Conservation (phyloP, 2,888 invertebrate species). For the Eledone cirrhosa region DNA sequence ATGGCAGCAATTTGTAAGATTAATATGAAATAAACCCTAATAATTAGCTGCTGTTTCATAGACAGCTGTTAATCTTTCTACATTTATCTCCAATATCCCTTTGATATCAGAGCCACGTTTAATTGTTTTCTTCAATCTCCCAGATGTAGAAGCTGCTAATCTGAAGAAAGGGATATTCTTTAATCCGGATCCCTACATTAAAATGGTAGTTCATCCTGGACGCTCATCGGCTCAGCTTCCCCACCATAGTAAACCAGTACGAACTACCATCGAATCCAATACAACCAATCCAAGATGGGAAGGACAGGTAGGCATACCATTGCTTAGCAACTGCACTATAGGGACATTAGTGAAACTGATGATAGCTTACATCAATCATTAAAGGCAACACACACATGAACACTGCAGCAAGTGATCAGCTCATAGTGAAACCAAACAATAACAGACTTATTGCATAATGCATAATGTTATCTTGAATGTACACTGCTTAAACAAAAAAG, state of each 20-base stretch:
- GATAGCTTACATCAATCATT: too few species aligned
- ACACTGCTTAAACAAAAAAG: too few species aligned
- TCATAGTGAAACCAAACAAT: too few species aligned
- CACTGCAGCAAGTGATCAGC: too few species aligned
- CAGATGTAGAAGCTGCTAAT: slow-evolving; percentile 66
- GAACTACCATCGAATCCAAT: slow-evolving; percentile 63
- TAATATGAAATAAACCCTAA: too few species aligned
- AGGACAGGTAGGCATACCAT: slow-evolving; percentile 45
- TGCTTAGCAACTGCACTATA: neutral
- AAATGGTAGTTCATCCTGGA: slow-evolving; percentile 67
- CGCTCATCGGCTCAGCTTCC: slow-evolving; percentile 50
- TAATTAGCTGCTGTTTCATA: too few species aligned
- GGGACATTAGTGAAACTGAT: neutral
- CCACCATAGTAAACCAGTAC: slow-evolving; percentile 65
- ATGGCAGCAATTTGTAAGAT: too few species aligned
- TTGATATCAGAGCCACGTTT: neutral
- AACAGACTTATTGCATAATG: too few species aligned
- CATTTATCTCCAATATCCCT: too few species aligned
- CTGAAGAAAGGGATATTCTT: slow-evolving; percentile 69
- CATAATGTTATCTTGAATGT: too few species aligned
- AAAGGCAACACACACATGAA: too few species aligned
- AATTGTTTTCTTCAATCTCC: slow-evolving; percentile 30
- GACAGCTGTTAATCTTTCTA: too few species aligned
- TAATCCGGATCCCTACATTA: slow-evolving; percentile 69
- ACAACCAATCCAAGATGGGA: slow-evolving; percentile 67